A percentile compares a stretch with the other conserved stretches of the same genome.
Conservation (phyloP, 2,888 invertebrate species). For the Tenodera sinensis region DNA sequence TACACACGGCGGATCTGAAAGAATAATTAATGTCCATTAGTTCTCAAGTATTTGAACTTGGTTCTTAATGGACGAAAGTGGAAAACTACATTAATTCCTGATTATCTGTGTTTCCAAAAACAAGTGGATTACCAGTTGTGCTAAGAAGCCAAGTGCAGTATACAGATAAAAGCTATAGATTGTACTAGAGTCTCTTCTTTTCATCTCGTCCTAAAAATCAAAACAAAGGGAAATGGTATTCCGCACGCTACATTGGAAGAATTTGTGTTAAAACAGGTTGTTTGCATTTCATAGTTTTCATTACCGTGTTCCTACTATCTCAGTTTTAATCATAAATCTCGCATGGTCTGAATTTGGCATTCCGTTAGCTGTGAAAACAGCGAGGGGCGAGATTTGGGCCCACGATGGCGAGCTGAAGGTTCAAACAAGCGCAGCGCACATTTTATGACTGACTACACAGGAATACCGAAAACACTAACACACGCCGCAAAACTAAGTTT, state of each 20-base stretch:
- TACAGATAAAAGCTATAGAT: too few species aligned
- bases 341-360: not conserved
- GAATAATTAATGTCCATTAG: too few species aligned
- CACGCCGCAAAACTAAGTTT: not conserved
- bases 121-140: too few species aligned
- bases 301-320: not conserved
- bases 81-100: too few species aligned
- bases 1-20: too few species aligned
- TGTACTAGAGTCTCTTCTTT: too few species aligned
- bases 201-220: not conserved
- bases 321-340: not conserved
- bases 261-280: not conserved
- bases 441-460: not conserved
- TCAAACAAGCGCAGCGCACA: not conserved
- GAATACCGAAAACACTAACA: not conserved
- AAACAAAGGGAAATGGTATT: not conserved
- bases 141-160: too few species aligned
- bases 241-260: not conserved
- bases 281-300: not conserved
- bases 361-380: not conserved
- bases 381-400: not conserved
- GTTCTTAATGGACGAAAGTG: too few species aligned
- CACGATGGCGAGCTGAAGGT: not conserved
- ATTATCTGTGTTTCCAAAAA: too few species aligned
- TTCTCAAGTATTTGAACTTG: too few species aligned